Conservation (phyloP, 2,113 vertebrate species). For the Crotalus tigris region DNA sequence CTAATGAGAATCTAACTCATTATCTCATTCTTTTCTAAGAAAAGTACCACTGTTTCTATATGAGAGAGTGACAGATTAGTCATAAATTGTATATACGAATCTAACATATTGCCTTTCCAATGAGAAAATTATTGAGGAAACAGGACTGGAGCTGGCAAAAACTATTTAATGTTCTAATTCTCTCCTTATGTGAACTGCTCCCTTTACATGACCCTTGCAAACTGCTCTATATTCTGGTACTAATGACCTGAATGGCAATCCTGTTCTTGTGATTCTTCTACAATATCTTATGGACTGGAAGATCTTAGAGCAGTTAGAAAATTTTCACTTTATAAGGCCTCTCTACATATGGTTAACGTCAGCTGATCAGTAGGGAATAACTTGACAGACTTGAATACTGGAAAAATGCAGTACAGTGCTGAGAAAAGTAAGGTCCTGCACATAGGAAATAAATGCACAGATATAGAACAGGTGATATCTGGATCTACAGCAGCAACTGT, state of each 20-base stretch:
- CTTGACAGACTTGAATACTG: neutral
- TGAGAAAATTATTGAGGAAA: neutral
- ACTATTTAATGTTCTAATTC: neutral
- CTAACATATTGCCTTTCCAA: neutral
- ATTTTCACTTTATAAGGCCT: neutral
- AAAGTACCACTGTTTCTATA: neutral
- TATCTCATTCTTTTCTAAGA: neutral
- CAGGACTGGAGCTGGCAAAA: neutral
- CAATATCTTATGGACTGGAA: neutral
- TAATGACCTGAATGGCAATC: neutral
- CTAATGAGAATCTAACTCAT: neutral
- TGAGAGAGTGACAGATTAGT: neutral
- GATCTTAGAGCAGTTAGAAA: neutral
- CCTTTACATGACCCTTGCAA: neutral
- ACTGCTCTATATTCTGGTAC: neutral
- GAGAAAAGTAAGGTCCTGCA: neutral
- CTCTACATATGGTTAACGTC: neutral
- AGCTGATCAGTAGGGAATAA: neutral
- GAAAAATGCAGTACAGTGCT: neutral
- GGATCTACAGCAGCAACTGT: neutral
- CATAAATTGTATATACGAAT: neutral
- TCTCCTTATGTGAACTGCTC: neutral
- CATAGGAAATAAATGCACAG: neutral
- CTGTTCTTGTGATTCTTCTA: neutral
- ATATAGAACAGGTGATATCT: neutral